These are phyloP conservation scores for Naso thynnoides DNA, from an alignment of 2,797 vertebrate genomes.

Conservation along the genomic window DNA sequence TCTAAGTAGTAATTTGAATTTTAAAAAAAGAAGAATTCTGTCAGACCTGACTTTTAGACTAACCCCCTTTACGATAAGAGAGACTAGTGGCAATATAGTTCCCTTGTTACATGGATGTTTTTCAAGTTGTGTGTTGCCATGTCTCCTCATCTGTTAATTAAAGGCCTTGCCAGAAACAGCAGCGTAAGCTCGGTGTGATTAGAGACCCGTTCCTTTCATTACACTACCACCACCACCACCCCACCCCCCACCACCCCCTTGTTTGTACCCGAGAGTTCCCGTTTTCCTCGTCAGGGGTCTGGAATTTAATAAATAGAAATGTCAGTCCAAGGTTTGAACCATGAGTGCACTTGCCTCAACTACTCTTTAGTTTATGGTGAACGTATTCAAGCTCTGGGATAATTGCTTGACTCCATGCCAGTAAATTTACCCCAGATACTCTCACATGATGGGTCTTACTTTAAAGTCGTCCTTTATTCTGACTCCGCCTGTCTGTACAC, in stretches of 20 bases:
- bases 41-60: neutral
- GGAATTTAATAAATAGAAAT: slow-evolving; percentile 20
- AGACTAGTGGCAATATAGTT: neutral
- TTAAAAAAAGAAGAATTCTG: too few relatives aligned
- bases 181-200: slow-evolving; percentile 50
- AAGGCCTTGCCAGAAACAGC: slow-evolving; percentile 29
- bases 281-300: slow-evolving; percentile 26
- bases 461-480: slow-evolving; percentile 4
- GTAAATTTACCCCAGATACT: slow-evolving; percentile 1
- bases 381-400: slow-evolving; percentile 32
- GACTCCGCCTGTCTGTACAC: slow-evolving; percentile 19
- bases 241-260: neutral
- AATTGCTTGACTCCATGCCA: slow-evolving; percentile 39
- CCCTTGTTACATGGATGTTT: slow-evolving; percentile 16
- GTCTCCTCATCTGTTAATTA: slow-evolving; percentile 47
- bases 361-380: slow-evolving; percentile 16
- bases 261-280: slow-evolving; percentile 38
- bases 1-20: too few relatives aligned
- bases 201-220: slow-evolving; percentile 42
- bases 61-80: neutral
- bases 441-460: slow-evolving; percentile 9
- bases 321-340: slow-evolving; percentile 16
- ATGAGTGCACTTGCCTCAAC: slow-evolving; percentile 9
- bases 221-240: too few relatives aligned
- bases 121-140: slow-evolving; percentile 28